These are phyloP conservation scores for Temnothorax nylanderi DNA, from an alignment of 1,140 invertebrate genomes.

Conservation along the genomic window DNA sequence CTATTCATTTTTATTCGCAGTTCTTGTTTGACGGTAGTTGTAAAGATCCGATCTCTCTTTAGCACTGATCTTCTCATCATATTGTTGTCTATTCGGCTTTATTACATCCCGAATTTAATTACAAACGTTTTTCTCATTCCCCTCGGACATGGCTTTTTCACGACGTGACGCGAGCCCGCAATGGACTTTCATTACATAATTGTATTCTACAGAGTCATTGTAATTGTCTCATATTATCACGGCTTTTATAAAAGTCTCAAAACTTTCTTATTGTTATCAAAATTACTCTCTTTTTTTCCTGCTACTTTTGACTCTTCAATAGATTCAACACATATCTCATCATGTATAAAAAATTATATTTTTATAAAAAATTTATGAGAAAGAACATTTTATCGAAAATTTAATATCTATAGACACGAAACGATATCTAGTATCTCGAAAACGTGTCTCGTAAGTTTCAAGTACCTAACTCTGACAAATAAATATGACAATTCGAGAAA, in stretches of 20 bases:
- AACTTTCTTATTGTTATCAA: not conserved
- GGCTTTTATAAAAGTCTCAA: not conserved
- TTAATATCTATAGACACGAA: not conserved
- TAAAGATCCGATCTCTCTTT: slow-evolving; percentile 19
- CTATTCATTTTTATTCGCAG: slow-evolving; percentile 20
- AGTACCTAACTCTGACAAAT: not conserved
- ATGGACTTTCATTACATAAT: slow-evolving; percentile 35
- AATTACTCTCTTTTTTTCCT: not conserved
- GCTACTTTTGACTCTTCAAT: slow-evolving; percentile 4
- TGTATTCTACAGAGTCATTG: not conserved
- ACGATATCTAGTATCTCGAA: not conserved
- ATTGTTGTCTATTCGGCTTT: slow-evolving; percentile 10
- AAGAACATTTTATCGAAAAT: not conserved
- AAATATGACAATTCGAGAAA: not conserved
- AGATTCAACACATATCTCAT: not conserved
- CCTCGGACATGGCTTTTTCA: not conserved
- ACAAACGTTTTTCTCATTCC: slow-evolving; percentile 17
- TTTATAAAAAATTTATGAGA: not conserved
- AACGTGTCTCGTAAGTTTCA: not conserved
- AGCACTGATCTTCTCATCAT: slow-evolving; percentile 6
- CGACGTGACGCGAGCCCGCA: not conserved
- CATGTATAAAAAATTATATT: not conserved
- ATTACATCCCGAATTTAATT: slow-evolving; percentile 39
- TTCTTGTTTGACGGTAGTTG: not conserved
- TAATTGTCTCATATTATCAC: slow-evolving; percentile 6